Base-by-base conservation (phyloP, 37 sponge, comb jelly and placozoan genomes). In the Cliona cf. orientalis region DNA sequence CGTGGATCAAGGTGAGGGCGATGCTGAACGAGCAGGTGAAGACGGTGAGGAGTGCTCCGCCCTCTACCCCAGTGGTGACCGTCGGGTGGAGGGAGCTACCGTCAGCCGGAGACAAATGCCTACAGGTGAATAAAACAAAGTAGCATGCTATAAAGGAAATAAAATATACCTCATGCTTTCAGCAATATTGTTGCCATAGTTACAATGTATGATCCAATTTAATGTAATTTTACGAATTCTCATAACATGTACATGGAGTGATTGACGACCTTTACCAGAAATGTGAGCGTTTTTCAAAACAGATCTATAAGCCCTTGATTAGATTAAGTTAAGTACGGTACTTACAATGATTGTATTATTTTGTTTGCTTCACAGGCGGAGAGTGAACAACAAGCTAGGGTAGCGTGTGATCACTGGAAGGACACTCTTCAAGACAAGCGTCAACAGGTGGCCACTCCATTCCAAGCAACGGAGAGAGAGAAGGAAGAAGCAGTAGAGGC, bases 51-150 rank as follows among this genome's bases (percentile, higher is more conserved):
- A 23, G 45, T 17, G 92, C 87, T 46, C 41, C 84, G 19, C 89
- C 89, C 46, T 91, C 95, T 31, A 84, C 60, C 0, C 95, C 95
- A 6, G 87, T 95, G 28, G 62, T 87, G 57, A 80, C 84, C 2
- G 74, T 58, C 26, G 95, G 95, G 1, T 95, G 95, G 95, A 88
- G 63, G 69, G 81, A 84, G 0, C 37, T 86, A 17, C 95, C 95
- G 21, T 14, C 29, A 26, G 79, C 81, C 32, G 95, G 95, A 34
- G 90, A 91, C 33, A 40, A 75, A 46, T 83, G 81, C 55, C 65
- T 87, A 17, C 87, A 94, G 72, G 90, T 71, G 38, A 46, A 29
- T 19, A 29, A 57, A 49, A 26, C n/a, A n/a, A n/a, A n/a, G n/a
- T n/a, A n/a, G n/a, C n/a, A n/a, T n/a, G n/a, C n/a, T n/a, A n/a